phyloP scores from a whole-genome alignment of 64 coral and sea anemone genomes.

The Actinia tenebrosa region DNA sequence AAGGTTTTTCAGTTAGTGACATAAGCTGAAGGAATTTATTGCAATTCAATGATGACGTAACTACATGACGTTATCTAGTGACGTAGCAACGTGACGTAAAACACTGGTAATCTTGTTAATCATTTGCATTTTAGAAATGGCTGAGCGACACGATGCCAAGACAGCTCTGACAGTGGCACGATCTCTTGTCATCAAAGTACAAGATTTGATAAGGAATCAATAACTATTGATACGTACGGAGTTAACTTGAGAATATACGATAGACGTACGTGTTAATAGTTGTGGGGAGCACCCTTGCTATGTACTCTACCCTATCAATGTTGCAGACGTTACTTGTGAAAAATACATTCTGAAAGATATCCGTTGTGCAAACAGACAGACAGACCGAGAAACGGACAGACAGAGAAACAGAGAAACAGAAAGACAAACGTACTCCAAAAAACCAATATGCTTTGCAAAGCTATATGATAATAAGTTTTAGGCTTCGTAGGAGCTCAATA shows the following conservation, averaged over 20 bases:
- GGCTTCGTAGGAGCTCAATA: neutral
- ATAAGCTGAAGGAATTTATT: neutral
- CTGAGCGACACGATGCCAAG: conserved; percentile 84
- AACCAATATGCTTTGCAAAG: neutral
- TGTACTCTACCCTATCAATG: too few species aligned
- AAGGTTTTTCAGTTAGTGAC: neutral
- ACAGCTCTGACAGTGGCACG: conserved; percentile 58
- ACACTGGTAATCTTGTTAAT: neutral
- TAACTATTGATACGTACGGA: conserved; percentile 12
- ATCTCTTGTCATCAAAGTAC: conserved; percentile 69
- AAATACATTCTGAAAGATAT: neutral
- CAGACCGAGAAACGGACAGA: neutral
- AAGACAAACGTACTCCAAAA: neutral
- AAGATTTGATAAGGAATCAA: conserved; percentile 85
- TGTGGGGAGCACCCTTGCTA: too few species aligned
- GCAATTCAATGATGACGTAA: neutral
- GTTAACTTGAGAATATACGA: neutral
- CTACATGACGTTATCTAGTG: neutral
- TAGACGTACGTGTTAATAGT: neutral
- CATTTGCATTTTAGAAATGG: conserved; percentile 81
- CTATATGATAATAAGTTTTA: neutral
- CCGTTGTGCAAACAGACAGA: neutral
- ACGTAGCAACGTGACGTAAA: neutral
- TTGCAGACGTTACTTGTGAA: neutral
- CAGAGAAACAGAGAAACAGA: neutral